Percentiles rank a stretch among this genome's conserved stretches.
phyloP scores from a whole-genome alignment of 2,797 vertebrate species.

The Sebastolobus alascanus region DNA sequence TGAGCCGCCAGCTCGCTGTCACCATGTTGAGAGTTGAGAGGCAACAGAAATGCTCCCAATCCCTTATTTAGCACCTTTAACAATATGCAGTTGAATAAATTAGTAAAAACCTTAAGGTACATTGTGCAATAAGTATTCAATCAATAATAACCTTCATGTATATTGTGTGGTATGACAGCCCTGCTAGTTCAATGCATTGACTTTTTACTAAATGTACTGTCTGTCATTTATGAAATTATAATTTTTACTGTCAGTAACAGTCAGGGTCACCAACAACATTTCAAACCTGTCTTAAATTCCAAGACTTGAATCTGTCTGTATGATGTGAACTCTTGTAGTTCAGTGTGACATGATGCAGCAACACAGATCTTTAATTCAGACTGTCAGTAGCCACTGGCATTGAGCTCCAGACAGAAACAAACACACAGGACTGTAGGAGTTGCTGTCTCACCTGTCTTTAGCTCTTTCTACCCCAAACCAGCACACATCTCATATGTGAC shows the following conservation, averaged over 20 bases:
- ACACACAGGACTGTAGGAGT: background rate
- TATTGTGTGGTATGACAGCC: too few relatives aligned
- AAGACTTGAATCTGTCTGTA: slow-evolving; percentile 9
- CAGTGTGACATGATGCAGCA: slow-evolving; percentile 12
- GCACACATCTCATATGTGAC: background rate
- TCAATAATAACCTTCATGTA: too few relatives aligned
- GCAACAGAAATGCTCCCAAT: too few relatives aligned
- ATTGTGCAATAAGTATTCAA: too few relatives aligned
- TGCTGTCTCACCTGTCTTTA: slow-evolving; percentile 19
- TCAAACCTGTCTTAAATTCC: slow-evolving; percentile 20
- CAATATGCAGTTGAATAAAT: too few relatives aligned
- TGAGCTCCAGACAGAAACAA: slow-evolving; percentile 19
- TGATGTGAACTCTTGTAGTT: slow-evolving; percentile 15
- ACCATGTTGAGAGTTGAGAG: too few relatives aligned
- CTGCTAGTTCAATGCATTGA: background rate
- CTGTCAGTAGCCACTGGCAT: slow-evolving; percentile 18
- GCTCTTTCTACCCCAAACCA: background rate
- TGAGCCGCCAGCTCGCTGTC: too few relatives aligned
- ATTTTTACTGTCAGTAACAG: slow-evolving; percentile 16
- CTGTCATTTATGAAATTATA: background rate
- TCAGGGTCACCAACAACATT: background rate
- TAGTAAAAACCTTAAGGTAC: too few relatives aligned
- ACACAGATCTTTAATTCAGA: slow-evolving; percentile 26
- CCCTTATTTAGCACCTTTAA: too few relatives aligned
- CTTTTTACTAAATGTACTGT: background rate